Conservation (phyloP, 2,113 vertebrate species). For the Tretioscincus oriximinensis region DNA sequence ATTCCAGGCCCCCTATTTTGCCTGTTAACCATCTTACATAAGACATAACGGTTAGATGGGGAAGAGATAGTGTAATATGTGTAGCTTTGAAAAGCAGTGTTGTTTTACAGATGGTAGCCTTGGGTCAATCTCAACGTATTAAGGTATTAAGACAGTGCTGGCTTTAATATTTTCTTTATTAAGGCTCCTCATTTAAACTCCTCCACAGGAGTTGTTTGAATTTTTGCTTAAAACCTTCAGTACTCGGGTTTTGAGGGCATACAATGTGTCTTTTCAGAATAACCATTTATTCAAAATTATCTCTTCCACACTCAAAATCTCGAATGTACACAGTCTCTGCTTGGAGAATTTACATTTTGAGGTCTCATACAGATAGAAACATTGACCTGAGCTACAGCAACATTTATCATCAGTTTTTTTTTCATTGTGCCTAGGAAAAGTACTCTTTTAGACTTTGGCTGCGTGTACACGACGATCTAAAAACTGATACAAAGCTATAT, state of each 20-base stretch:
- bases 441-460: too few relatives aligned
- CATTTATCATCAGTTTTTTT: not conserved
- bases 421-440: not conserved
- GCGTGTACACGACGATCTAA: too few relatives aligned
- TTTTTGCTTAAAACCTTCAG: not conserved
- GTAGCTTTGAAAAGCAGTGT: not conserved
- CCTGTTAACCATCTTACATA: not conserved
- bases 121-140: conserved; percentile 1
- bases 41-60: not conserved
- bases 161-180: not conserved
- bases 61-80: not conserved
- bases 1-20: not conserved
- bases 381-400: not conserved
- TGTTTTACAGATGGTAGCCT: conserved; percentile 12
- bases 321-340: not conserved
- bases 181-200: not conserved
- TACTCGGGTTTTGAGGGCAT: not conserved
- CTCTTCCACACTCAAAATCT: not conserved
- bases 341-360: not conserved
- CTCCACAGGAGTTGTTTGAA: not conserved
- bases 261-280: not conserved
- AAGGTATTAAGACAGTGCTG: not conserved
- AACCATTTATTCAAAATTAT: not conserved
- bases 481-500: too few relatives aligned
- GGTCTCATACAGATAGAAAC: not conserved